Evolutionary conservation across 2,797 vertebrate species (phyloP), one percentile per base, ranked within the genome.

Genomic region (Manis pentadactyla): DNA sequence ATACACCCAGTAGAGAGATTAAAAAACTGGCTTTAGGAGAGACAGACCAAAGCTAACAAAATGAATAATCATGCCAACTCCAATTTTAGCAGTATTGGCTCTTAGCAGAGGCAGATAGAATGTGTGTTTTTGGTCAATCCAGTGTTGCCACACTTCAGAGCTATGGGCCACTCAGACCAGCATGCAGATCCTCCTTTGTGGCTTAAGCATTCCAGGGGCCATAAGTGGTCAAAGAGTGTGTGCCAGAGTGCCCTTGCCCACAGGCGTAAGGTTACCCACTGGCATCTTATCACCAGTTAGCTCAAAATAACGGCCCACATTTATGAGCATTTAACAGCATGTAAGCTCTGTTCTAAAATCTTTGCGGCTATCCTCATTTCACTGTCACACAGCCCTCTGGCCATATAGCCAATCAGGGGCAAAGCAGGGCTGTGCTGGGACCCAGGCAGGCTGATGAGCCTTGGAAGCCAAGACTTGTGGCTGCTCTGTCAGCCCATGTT

Each of bases 251-350:
- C 4, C 18, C 51, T 55, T 84, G 66, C 14, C 37, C 31, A 66
- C 5, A 2, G n/a, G n/a, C 14, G 11, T 8, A 18, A 42, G 23
- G 25, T 39, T 6, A 7, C 14, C 42, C 18, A 55, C 14, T 31
- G 27, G 85, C 13, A 37, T 42, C 61, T 42, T 15, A 1, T 42
- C 31, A 7, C 23, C 39, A 53, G 11, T 7, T 27, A 34, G 46
- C 42, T 34, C 55, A 29, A 51, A 12, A 23, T 46, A 27, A 59
- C 17, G 59, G 37, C n/a, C 64, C 31, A 29, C 29, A 4, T 1
- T 19, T 5, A 1, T 12, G 10, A 12, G 25, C 31, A 18, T 5
- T 12, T 21, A 8, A 46, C 9, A 59, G 57, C 5, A 1, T 19
- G 19, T 23, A 49, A 34, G 5, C 53, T 57, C 63, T 29, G 64